Evolutionary conservation across 2,797 vertebrate species (phyloP), one percentile per base, ranked within the genome.

Genomic region (Cynodonichthys magdalenae): DNA sequence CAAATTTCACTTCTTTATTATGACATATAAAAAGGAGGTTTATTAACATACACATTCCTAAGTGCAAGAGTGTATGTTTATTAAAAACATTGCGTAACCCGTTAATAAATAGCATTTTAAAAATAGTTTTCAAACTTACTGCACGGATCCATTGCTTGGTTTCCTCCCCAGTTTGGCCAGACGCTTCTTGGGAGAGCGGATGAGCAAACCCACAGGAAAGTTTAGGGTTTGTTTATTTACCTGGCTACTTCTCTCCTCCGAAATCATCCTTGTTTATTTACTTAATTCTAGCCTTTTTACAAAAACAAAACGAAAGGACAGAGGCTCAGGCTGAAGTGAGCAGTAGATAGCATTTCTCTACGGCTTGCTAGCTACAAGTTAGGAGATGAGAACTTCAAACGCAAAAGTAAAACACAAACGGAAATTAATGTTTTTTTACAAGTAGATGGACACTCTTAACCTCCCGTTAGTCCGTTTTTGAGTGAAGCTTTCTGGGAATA

Each of bases 101-200:
- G 4, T 52, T 4, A n/a, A 29, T 15, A 17, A 15, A 28, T 7
- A n/a, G 15, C 11, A 15, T 3, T n/a, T n/a, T n/a, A n/a, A n/a
- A 34, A 34, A 34, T 8, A 34, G 31, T 34, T 12, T 12, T 8
- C 6, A 9, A 41, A 90, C 94, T 94, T 69, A 94, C 93, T 92
- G 90, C 20, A 94, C 11, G n/a, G 93, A 94, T 46, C 94, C 93
- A 84, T 91, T 94, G 86, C 93, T 94, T 58, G 87, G 75, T 66
- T 94, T 94, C 84, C 93, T 91, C 8, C 92, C 90, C 67, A 94
- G 85, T 29, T 88, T 90, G 18, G 86, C 92, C 48, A 94, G 90
- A 15, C 89, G 71, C 68, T 76, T 90, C 80, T 94, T 94, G 0
- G 94, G 94, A 1, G 94, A 94, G 45, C 90, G 89, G 84, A 94